Evolutionary conservation across 1,140 invertebrate species (phyloP).

Genomic region (Saccostrea cuccullata): DNA sequence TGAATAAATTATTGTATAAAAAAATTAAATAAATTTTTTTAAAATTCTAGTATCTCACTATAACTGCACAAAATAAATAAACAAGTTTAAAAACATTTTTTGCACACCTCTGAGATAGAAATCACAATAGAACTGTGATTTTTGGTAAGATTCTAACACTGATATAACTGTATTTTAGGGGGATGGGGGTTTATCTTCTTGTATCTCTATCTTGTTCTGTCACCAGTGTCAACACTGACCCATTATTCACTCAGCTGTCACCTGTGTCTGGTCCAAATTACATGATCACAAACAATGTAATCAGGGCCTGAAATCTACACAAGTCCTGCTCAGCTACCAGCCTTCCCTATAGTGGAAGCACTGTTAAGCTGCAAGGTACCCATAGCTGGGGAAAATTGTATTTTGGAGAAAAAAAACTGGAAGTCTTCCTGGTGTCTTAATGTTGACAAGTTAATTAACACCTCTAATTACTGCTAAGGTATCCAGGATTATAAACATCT

Average conservation of each 20-base stretch:
- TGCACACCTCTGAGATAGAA: not conserved
- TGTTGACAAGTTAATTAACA: slow-evolving; percentile 10
- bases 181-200: not conserved
- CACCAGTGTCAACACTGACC: slow-evolving; percentile 33
- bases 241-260: slow-evolving; percentile 28
- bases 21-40: not conserved
- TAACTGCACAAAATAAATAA: not conserved
- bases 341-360: not conserved
- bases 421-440: slow-evolving; percentile 22
- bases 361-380: slow-evolving; percentile 2
- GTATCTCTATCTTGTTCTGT: slow-evolving; percentile 11
- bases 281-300: slow-evolving; percentile 33
- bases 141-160: not conserved
- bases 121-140: slow-evolving; percentile 4
- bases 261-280: not conserved
- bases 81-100: not conserved
- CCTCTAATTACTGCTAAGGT: slow-evolving; percentile 11
- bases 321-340: not conserved
- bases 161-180: slow-evolving; percentile 10
- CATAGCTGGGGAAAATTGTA: not conserved
- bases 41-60: not conserved
- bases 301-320: slow-evolving; percentile 2
- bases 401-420: not conserved
- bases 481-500: not conserved
- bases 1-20: too few relatives aligned